These are phyloP conservation scores for Anticlea derivata DNA, from an alignment of 2,888 invertebrate species.

Conservation along the genomic window DNA sequence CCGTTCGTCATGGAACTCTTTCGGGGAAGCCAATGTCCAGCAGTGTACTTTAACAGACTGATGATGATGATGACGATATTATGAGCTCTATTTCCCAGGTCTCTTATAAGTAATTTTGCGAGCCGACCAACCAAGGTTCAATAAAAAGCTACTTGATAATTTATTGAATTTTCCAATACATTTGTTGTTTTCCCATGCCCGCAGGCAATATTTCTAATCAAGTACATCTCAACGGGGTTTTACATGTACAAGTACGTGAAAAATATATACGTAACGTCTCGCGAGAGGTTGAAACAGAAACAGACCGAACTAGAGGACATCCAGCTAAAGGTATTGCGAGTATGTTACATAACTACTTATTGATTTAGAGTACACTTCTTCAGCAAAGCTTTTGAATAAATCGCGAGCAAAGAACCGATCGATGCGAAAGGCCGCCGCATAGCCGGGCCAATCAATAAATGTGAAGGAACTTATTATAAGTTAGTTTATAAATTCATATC, in stretches of 20 bases:
- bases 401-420: conserved; percentile 4
- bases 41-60: no score
- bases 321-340: conserved; percentile 60
- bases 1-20: no score
- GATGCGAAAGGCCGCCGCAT: conserved; percentile 1
- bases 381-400: conserved; percentile 5
- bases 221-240: conserved; percentile 62
- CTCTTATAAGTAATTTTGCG: neutral
- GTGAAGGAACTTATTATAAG: no score
- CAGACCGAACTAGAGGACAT: conserved; percentile 67
- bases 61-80: no score
- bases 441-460: no score
- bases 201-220: conserved; percentile 60
- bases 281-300: conserved; percentile 56
- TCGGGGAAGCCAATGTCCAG: no score
- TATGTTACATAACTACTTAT: conserved; percentile 1
- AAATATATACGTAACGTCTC: conserved; percentile 54
- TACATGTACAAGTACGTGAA: conserved; percentile 62
- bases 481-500: no score
- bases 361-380: neutral
- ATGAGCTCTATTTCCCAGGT: neutral
- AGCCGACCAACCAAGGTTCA: neutral
- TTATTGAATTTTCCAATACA: conserved; percentile 19
- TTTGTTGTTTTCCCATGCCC: conserved; percentile 22
- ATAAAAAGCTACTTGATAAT: neutral